Evolutionary conservation across 2,797 vertebrate species (phyloP).

Genomic region (Argyrosomus regius): DNA sequence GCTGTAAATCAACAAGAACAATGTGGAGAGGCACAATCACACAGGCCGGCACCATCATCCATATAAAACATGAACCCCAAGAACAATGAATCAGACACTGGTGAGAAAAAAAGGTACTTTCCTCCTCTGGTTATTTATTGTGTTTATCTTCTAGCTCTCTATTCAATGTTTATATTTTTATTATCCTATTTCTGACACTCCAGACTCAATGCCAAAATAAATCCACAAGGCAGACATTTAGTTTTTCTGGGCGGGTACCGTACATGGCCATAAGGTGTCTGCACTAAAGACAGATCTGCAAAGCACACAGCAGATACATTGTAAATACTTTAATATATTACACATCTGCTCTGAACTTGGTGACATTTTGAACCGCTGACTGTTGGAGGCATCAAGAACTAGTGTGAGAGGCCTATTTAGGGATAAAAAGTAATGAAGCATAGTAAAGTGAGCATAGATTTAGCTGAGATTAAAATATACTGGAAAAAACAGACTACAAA

Average conservation of each 20-base stretch:
- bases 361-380: constrained; percentile 28
- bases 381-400: background rate
- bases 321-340: constrained; percentile 18
- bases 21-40: constrained; percentile 77
- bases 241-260: constrained; percentile 46
- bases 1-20: constrained; percentile 86
- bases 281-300: constrained; percentile 1
- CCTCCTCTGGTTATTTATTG: constrained; percentile 75
- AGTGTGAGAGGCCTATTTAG: background rate
- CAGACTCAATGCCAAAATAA: constrained; percentile 43
- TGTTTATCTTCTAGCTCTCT: constrained; percentile 65
- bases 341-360: constrained; percentile 13
- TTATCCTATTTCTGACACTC: constrained; percentile 66
- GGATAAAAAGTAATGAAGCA: background rate
- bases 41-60: constrained; percentile 70
- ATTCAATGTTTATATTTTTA: constrained; percentile 69
- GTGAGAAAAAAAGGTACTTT: constrained; percentile 65
- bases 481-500: background rate
- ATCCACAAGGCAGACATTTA: constrained; percentile 38
- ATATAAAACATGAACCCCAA: constrained; percentile 75
- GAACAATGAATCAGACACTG: constrained; percentile 76
- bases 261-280: constrained; percentile 37
- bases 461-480: constrained; percentile 8
- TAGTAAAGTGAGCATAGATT: background rate
- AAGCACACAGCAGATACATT: background rate